Conservation (phyloP, 2,888 invertebrate genomes). For the Margaritifera margaritifera region DNA sequence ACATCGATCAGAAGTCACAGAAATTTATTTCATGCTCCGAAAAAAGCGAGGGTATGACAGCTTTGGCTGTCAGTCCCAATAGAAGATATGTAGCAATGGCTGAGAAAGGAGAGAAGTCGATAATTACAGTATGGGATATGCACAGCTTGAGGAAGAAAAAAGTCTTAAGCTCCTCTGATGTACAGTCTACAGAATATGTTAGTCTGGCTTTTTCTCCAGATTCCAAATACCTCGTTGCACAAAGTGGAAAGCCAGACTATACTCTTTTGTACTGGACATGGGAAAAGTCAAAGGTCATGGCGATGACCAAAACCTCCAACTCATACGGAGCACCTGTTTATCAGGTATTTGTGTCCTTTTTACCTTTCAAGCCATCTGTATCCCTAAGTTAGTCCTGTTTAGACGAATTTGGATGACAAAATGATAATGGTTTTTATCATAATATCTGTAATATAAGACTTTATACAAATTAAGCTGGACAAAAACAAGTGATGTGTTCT, state of each 20-base stretch:
- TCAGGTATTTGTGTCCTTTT: slow-evolving; percentile 71
- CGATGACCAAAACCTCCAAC: slow-evolving; percentile 80
- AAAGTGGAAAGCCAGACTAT: slow-evolving; percentile 89
- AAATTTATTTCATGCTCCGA: slow-evolving; percentile 73
- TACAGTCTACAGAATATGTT: slow-evolving; percentile 78
- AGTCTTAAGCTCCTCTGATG: slow-evolving; percentile 65
- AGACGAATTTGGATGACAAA: too few species aligned
- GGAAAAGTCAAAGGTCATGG: slow-evolving; percentile 87
- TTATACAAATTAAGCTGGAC: neutral
- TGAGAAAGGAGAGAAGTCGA: slow-evolving; percentile 70
- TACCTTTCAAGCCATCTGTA: too few species aligned
- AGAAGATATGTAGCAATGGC: slow-evolving; percentile 71
- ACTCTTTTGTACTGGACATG: slow-evolving; percentile 85
- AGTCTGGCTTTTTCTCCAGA: slow-evolving; percentile 86
- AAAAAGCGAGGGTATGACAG: slow-evolving; percentile 71
- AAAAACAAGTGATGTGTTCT: too few species aligned
- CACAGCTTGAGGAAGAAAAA: slow-evolving; percentile 71
- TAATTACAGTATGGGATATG: slow-evolving; percentile 73
- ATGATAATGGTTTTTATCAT: too few species aligned
- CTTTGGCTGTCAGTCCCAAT: slow-evolving; percentile 71
- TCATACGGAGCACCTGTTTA: slow-evolving; percentile 77
- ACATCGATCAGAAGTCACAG: slow-evolving; percentile 72
- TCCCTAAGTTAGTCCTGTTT: too few species aligned
- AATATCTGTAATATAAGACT: neutral
- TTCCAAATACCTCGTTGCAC: slow-evolving; percentile 84